Base-by-base conservation (phyloP, 2,113 vertebrate genomes). In the Seriola dumerili region DNA sequence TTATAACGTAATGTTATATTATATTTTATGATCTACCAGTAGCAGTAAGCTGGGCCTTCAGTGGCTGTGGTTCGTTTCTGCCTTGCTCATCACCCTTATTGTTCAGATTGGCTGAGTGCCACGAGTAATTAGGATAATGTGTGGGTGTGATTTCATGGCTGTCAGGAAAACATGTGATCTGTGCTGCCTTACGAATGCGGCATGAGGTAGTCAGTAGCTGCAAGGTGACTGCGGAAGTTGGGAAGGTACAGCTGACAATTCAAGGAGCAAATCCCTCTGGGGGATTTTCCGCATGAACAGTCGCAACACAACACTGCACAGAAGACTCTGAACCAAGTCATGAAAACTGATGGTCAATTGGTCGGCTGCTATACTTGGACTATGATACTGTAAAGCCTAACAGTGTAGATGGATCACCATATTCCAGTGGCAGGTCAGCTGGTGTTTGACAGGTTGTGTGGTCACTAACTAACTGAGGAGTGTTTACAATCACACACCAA, bases 61-160 rank as follows among this genome's bases (percentile, higher is more conserved):
- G 62, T 63, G 23, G 19, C 52, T 23, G 59, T 5, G 42, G 48
- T n/a, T 76, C 4, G 54, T 59, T 67, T 52, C 66, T 40, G 21
- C 62, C 21, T 68, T 12, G 48, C 21, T 34, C 62, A 42, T 55
- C 34, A 36, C 5, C 21, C 4, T 46, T 29, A 19, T 70, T 82
- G 64, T 74, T 76, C 52, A 54, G 7, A 44, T 66, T 84, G 77
- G 70, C 66, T 36, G 64, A 65, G 55, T 69, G 78, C 48, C 69
- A 70, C 9, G 3, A 54, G 42, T 72, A 77, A 80, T 76, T 73
- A 70, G 19, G 46, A 78, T 73, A 71, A 42, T 67, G 69, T 48
- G 83, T 75, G 44, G 82, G 44, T 40, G 50, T 71, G 44, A 36
- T 77, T 75, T 63, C 19, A 68, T n/a, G 48, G 32, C 74, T 71